A percentile compares a stretch with the other conserved stretches of the same genome.
Evolutionary conservation across 2,797 vertebrate species (phyloP).

Genomic region (Microcaecilia unicolor): DNA sequence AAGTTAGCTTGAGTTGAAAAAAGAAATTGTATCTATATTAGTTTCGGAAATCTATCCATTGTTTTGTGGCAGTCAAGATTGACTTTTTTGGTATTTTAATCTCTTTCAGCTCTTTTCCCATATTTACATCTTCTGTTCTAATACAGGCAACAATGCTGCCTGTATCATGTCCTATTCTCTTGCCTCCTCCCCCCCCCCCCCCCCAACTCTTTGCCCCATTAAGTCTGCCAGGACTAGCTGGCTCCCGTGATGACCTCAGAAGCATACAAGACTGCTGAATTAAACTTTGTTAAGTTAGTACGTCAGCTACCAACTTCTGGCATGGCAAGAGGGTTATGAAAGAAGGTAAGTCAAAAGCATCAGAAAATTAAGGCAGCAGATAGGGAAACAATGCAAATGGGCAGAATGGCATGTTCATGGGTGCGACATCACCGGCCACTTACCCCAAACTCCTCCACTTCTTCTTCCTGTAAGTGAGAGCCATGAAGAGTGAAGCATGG

Average conservation of each 20-base stretch:
- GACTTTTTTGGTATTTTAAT: too few species aligned
- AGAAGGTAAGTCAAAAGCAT: constrained; percentile 35
- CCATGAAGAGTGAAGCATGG: constrained; percentile 85
- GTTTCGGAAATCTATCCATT: constrained; percentile 5
- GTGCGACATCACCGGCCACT: constrained; percentile 65
- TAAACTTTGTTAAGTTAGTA: constrained; percentile 38
- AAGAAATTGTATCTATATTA: constrained; percentile 1
- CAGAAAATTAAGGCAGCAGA: constrained; percentile 44
- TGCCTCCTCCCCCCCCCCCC: too few species aligned
- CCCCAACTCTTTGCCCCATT: too few species aligned
- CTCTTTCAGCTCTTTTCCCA: not conserved
- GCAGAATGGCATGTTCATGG: constrained; percentile 41
- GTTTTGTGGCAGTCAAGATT: not conserved
- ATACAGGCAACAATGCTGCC: not conserved
- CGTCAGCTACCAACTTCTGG: constrained; percentile 19
- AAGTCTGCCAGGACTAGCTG: constrained; percentile 1
- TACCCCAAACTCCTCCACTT: constrained; percentile 99
- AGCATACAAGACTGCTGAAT: constrained; percentile 30
- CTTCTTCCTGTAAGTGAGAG: constrained; percentile 97
- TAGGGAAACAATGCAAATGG: constrained; percentile 43
- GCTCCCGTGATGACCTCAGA: constrained; percentile 25
- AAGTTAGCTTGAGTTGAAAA: constrained; percentile 39
- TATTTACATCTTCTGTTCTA: constrained; percentile 8
- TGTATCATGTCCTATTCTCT: too few species aligned
- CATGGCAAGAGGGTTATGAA: constrained; percentile 43